Evolutionary conservation across 1,140 invertebrate species (phyloP).

Genomic region (Dryas iulia): DNA sequence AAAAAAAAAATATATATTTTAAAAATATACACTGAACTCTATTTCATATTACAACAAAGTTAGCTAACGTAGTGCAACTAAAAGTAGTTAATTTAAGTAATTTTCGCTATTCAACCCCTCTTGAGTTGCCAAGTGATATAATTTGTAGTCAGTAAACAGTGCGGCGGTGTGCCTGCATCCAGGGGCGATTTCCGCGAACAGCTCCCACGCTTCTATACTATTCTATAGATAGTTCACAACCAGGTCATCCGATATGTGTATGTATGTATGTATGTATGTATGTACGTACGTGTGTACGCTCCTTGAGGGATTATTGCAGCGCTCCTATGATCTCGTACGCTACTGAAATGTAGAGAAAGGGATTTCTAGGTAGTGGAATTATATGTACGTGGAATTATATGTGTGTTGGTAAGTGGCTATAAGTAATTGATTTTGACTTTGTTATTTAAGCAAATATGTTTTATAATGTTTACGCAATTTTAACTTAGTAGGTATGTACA

Average conservation of each 20-base stretch:
- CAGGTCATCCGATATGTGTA: neutral
- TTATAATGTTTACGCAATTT: no score
- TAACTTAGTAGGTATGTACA: no score
- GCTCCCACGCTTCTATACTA: neutral
- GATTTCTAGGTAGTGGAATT: neutral
- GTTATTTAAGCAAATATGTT: no score
- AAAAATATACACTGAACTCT: no score
- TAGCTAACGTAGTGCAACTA: neutral
- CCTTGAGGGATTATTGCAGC: neutral
- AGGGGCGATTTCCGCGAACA: neutral
- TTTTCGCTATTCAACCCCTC: neutral
- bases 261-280: neutral
- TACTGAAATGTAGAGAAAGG: neutral
- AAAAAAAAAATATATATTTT: no score
- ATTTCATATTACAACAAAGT: neutral
- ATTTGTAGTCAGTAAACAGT: neutral
- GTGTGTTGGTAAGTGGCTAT: no score
- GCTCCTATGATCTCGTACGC: neutral
- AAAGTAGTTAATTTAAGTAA: neutral
- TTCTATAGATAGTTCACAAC: neutral
- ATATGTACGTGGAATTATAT: neutral
- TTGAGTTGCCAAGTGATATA: neutral
- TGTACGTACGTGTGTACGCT: neutral
- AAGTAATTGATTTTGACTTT: neutral
- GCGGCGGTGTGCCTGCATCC: neutral